Base-by-base conservation (phyloP, 2,113 vertebrate species). In the Micronycteris hirsuta region DNA sequence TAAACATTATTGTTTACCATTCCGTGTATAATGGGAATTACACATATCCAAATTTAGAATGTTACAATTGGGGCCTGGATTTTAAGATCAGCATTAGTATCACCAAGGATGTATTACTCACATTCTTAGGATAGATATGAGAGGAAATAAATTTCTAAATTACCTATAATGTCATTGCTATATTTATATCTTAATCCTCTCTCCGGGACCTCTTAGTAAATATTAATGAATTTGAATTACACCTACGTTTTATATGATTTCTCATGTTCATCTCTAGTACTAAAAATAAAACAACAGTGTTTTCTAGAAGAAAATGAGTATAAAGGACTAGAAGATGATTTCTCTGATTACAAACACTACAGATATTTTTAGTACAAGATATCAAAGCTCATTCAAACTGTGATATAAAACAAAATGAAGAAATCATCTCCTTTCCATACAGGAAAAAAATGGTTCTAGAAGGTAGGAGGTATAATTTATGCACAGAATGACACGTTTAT, bases 201-300 rank as follows among this genome's bases (percentile, higher is more conserved):
- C 71, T 58, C 41, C 97, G 3, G 0, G 15, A 85, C 14, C 38
- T 97, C 89, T 85, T 89, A 93, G 49, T 95, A 94, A 91, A 81
- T 82, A 92, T 38, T 89, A 95, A 93, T 84, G 16, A 78, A 14
- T 78, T 1, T 92, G 33, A 49, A 65, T 97, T 94, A 68, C 96
- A 45, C 49, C 11, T 54, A 87, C 63, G 74, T 73, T 2, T 52
- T 54, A 68, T 67, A 71, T 19, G 17, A 8, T 78, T 95, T 97
- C 52, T 95, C n/a, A 91, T 33, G 31, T 1, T 31, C 7, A 43
- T 19, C 3, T 43, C 0, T 52, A 56, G 80, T 93, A 54, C 20
- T 88, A 63, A 89, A 47, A 74, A 13, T 5, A 49, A n/a, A 77
- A 67, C 43, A 33, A 56, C 17, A 10, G 89, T 82, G 11, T 97